A percentile compares a stretch with the other conserved stretches of the same genome.
phyloP scores from a whole-genome alignment of 2,888 invertebrate genomes.

The Drosophila subquinaria region DNA sequence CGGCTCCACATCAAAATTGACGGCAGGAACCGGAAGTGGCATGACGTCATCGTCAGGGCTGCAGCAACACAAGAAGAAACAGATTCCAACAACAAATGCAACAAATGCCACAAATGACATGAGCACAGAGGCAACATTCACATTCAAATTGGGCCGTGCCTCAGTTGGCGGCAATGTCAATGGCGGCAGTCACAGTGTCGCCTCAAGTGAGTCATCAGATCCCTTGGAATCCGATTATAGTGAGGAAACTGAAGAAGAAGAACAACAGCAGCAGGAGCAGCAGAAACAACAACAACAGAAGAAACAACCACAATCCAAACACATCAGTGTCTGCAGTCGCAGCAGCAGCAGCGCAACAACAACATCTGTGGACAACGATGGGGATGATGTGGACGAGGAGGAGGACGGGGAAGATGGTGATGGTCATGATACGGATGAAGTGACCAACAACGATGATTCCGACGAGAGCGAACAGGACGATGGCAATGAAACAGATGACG shows the following conservation, averaged over 20 bases:
- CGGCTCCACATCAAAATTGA: conserved; percentile 57
- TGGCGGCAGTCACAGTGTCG: conserved; percentile 65
- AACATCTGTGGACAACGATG: conserved; percentile 57
- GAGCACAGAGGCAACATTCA: conserved; percentile 78
- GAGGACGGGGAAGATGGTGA: conserved; percentile 66
- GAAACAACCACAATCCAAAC: conserved; percentile 34
- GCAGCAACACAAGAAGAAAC: conserved; percentile 46
- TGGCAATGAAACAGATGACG: conserved; percentile 82
- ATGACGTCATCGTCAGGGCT: conserved; percentile 42
- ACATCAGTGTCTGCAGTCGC: conserved; percentile 38
- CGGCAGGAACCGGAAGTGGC: conserved; percentile 53
- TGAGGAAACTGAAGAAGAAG: conserved; percentile 79
- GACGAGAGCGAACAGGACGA: conserved; percentile 79
- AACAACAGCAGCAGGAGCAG: conserved; percentile 25
- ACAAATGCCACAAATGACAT: conserved; percentile 52
- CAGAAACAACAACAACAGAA: conserved; percentile 26
- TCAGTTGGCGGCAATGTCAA: conserved; percentile 29
- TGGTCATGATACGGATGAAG: conserved; percentile 71
- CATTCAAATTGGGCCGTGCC: conserved; percentile 72
- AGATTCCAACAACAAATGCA: conserved; percentile 24
- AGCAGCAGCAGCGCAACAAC: conserved; percentile 52
- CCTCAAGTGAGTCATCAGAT: conserved; percentile 85
- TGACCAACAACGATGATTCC: conserved; percentile 68
- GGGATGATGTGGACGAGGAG: conserved; percentile 58
- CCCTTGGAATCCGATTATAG: conserved; percentile 85